Conservation (phyloP, 2,113 vertebrate genomes). For the Perognathus longimembris region DNA sequence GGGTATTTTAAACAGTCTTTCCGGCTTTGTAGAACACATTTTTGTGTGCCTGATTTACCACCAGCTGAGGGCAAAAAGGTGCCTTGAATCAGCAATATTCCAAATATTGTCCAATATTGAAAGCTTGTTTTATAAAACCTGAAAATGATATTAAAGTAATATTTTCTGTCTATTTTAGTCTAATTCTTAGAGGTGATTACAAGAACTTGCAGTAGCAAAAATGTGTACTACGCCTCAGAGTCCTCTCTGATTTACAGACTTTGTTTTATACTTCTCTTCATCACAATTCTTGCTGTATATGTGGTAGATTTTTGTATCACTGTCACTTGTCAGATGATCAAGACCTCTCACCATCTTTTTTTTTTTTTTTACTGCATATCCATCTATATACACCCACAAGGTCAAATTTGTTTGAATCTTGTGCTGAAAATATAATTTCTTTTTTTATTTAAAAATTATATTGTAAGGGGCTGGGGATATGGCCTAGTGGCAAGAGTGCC, state of each 20-base stretch:
- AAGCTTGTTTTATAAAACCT: constrained; percentile 71
- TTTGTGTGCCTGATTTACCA: constrained; percentile 78
- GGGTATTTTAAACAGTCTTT: constrained; percentile 69
- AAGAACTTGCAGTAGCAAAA: background rate
- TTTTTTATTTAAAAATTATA: too few species aligned
- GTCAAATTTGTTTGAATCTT: constrained; percentile 49
- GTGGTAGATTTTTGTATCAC: background rate
- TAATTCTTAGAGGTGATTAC: constrained; percentile 48
- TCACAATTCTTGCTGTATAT: background rate
- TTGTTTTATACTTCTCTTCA: background rate
- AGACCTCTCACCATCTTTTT: too few species aligned
- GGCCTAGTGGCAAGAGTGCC: too few species aligned
- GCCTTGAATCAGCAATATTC: constrained; percentile 58
- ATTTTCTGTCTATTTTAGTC: constrained; percentile 66
- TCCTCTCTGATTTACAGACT: background rate
- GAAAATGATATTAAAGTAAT: constrained; percentile 76
- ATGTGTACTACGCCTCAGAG: rapidly evolving
- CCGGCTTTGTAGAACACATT: constrained; percentile 72
- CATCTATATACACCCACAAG: background rate
- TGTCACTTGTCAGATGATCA: background rate
- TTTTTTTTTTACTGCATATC: background rate
- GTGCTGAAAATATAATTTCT: background rate
- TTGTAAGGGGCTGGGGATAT: too few species aligned
- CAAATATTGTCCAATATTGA: constrained; percentile 71
- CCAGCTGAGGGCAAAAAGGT: constrained; percentile 71